Evolutionary conservation across 2,797 vertebrate genomes (phyloP).

Genomic region (Amazona finschi): DNA sequence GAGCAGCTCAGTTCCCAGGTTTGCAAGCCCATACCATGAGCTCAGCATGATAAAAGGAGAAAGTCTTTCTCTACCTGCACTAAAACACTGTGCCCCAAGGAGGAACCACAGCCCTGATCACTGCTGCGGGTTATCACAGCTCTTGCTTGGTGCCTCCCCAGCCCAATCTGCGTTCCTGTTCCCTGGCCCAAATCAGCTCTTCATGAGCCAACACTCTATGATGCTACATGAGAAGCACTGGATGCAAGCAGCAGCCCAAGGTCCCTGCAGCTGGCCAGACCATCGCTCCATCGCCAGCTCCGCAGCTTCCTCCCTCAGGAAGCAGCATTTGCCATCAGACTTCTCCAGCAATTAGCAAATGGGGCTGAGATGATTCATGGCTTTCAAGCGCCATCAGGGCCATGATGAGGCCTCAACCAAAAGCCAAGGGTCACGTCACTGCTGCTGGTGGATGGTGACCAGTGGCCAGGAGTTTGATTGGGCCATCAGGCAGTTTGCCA

Average conservation of each 20-base stretch:
- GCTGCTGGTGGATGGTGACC: neutral
- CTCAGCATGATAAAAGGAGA: neutral
- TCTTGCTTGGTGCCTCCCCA: neutral
- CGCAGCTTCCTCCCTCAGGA: neutral
- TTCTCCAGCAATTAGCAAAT: neutral
- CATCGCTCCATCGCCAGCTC: neutral
- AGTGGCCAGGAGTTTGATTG: neutral
- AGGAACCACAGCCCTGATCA: fast-evolving
- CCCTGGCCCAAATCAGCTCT: neutral
- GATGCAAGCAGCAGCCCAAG: neutral
- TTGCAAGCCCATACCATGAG: neutral
- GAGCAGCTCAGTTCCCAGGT: neutral
- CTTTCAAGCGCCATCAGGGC: neutral
- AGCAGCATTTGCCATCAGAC: neutral
- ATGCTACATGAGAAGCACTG: neutral
- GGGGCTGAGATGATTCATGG: neutral
- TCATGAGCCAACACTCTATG: fast-evolving
- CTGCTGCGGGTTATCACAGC: neutral
- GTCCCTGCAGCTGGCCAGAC: neutral
- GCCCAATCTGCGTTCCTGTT: fast-evolving
- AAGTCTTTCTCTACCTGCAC: neutral
- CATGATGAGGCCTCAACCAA: neutral
- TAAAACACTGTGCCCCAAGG: neutral
- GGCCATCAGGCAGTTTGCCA: neutral
- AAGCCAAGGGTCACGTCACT: neutral